Evolutionary conservation across 2,113 vertebrate genomes (phyloP).

Genomic region (Fulmarus glacialis): DNA sequence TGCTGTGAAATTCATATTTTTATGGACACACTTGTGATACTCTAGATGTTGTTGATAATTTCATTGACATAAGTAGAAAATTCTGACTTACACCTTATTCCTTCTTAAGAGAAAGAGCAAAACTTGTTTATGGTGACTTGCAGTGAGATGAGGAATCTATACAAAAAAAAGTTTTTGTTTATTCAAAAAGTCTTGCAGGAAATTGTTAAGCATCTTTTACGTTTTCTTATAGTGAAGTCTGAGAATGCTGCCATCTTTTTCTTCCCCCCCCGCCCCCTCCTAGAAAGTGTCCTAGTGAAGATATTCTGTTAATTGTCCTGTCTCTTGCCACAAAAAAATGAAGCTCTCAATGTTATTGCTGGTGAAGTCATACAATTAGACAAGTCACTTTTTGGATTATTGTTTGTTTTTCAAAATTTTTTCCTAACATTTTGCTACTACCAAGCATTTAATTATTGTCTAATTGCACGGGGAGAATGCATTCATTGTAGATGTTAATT

Average conservation of each 20-base stretch:
- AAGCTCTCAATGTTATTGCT: not conserved
- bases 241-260: not conserved
- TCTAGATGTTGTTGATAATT: not conserved
- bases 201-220: not conserved
- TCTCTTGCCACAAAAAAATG: not conserved
- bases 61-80: not conserved
- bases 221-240: not conserved
- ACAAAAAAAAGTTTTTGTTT: not conserved
- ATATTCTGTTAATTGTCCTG: not conserved
- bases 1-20: not conserved
- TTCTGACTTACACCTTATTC: not conserved
- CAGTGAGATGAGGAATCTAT: not conserved
- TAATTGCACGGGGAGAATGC: not conserved
- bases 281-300: not conserved
- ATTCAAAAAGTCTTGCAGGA: not conserved
- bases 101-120: not conserved
- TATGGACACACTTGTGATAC: not conserved
- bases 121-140: not conserved
- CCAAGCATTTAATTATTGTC: conserved; percentile 5
- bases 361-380: not conserved
- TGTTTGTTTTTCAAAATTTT: conserved; percentile 1
- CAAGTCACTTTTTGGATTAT: not conserved
- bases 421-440: not conserved
- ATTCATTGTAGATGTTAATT: conserved; percentile 31
- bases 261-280: not conserved